phyloP scores from a whole-genome alignment of 2,797 vertebrate genomes.

The Aulostomus chinensis region DNA sequence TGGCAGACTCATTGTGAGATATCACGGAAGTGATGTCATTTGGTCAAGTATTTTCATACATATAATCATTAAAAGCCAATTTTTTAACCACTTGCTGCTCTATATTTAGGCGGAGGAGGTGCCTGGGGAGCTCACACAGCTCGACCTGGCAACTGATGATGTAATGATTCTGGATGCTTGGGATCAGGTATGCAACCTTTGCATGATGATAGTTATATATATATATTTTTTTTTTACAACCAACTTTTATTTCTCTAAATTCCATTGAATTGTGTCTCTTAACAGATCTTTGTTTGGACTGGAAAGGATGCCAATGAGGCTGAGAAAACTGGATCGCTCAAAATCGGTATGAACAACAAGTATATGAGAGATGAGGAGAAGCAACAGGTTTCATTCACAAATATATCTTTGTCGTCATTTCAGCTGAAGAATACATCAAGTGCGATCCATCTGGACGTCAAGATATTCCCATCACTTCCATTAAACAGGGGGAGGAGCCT shows the following conservation, averaged over 20 bases:
- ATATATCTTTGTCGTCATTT: conserved; percentile 15
- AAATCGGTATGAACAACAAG: conserved; percentile 68
- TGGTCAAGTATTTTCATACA: background rate
- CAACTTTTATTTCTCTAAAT: too few relatives aligned
- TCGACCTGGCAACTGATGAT: conserved; percentile 78
- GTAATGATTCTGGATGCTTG: conserved; percentile 81
- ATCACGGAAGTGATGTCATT: background rate
- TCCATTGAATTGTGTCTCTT: too few relatives aligned
- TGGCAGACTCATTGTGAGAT: conserved; percentile 75
- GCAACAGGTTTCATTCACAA: too few relatives aligned
- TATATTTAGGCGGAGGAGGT: conserved; percentile 77
- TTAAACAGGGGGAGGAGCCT: conserved; percentile 76
- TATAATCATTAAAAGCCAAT: background rate
- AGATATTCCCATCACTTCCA: conserved; percentile 50
- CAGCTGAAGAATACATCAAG: conserved; percentile 75
- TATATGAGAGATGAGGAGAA: background rate
- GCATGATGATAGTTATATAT: too few relatives aligned
- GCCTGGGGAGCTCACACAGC: conserved; percentile 73
- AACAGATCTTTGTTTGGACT: conserved; percentile 78
- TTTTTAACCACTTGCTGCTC: background rate
- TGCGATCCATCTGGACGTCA: conserved; percentile 71
- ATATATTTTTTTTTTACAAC: too few relatives aligned
- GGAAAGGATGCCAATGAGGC: conserved; percentile 77
- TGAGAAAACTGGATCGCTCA: conserved; percentile 64
- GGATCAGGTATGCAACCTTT: conserved; percentile 63